These are phyloP conservation scores for Neoascia interrupta DNA, from an alignment of 2,888 invertebrate species.

Conservation along the genomic window DNA sequence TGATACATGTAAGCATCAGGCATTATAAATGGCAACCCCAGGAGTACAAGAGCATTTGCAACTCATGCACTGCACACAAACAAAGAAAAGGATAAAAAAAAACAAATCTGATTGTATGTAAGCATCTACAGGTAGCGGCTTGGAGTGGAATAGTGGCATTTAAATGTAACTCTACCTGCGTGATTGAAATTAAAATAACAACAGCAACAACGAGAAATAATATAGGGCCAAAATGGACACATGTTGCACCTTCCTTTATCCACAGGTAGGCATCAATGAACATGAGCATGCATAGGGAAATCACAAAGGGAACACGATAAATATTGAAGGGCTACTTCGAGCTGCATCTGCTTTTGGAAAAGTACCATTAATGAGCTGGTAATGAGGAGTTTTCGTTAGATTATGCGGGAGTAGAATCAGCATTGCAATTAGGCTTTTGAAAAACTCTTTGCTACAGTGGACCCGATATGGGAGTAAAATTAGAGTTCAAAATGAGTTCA, in stretches of 20 bases:
- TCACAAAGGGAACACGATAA: slow-evolving; percentile 15
- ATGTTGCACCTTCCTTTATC: slow-evolving; percentile 51
- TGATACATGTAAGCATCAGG: slow-evolving; percentile 42
- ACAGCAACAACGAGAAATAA: slow-evolving; percentile 29
- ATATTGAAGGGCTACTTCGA: not conserved
- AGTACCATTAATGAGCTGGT: slow-evolving; percentile 47
- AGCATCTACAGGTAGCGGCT: not conserved
- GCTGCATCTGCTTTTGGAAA: slow-evolving; percentile 46
- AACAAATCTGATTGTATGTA: slow-evolving; percentile 50
- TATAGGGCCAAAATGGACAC: slow-evolving; percentile 47
- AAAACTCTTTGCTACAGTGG: no score
- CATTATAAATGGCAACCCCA: slow-evolving; percentile 20
- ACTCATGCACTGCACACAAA: not conserved
- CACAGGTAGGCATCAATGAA: slow-evolving; percentile 37
- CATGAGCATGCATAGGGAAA: slow-evolving; percentile 34
- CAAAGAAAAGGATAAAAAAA: not conserved
- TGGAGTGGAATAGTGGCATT: not conserved
- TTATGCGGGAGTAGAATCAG: no score
- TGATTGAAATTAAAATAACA: no score
- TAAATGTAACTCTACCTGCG: slow-evolving; percentile 58
- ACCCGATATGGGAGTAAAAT: no score
- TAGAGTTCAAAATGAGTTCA: no score
- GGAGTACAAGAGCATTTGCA: not conserved
- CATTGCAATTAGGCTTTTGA: no score
- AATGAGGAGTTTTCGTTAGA: no score